Evolutionary conservation across 2,113 vertebrate species (phyloP), one percentile per base, ranked within the genome.

Genomic region (Parotia lawesii): DNA sequence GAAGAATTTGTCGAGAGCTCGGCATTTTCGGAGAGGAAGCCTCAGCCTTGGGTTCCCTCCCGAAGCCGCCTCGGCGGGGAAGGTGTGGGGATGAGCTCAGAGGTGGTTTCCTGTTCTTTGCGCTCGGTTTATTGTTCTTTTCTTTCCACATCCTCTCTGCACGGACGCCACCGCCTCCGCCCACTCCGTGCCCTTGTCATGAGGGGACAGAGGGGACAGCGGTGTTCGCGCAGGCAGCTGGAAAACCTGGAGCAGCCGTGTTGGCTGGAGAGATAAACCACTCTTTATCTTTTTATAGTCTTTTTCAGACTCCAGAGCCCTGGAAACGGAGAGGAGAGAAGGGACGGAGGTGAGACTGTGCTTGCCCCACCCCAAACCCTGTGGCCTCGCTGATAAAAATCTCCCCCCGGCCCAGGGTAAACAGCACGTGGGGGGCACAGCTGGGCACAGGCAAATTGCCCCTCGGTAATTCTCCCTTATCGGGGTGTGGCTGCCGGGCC

Each of bases 31-130:
- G 28, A 35, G 61, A 61, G 3, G 2, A 61, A 89, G 24, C 42
- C 66, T 27, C 65, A 35, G 69, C 21, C 15, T n/a, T 1, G 27
- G 35, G 58, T 21, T 77, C 61, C 56, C 38, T 54, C 61, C 5
- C 4, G 33, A 29, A 44, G 73, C 73, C 25, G 77, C 70, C 64
- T 42, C 3, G 5, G 18, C 31, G 25, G 47, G 85, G 72, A 88
- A 89, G 73, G 70, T 37, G 67, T 31, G 35, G 21, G 4, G 82
- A 11, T 92, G 96, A 94, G 85, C 84, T 92, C 87, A 65, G 65
- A 70, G 61, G 29, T 27, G 75, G 87, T 93, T 97, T 94, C 94
- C 90, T 96, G 83, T 72, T 78, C 94, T 83, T 33, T 21, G 56
- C 86, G 19, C 75, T 58, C 6, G 53, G 57, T 69, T 87, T 38